phyloP scores from a whole-genome alignment of 2,888 invertebrate genomes.

The Agonopterix alstromeriana region DNA sequence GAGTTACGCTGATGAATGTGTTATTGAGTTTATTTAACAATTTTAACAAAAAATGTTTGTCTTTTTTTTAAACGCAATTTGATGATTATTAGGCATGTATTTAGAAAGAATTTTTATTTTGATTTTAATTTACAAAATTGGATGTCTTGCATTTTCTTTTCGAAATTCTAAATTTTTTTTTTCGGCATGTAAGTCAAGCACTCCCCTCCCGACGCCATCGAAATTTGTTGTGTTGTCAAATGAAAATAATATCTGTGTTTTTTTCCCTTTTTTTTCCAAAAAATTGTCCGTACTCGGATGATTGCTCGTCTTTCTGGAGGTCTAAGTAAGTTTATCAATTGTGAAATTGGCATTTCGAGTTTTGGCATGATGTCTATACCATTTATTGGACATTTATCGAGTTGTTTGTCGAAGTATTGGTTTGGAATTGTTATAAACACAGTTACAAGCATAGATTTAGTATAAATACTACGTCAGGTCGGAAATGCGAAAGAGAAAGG shows the following conservation, averaged over 20 bases:
- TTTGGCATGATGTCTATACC: slow-evolving; percentile 15
- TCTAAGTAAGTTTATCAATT: slow-evolving; percentile 60
- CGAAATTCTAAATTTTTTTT: slow-evolving; percentile 16
- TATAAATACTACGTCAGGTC: too few species aligned
- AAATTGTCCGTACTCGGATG: slow-evolving; percentile 73
- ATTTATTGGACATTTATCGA: too few species aligned
- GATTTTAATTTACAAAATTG: slow-evolving; percentile 20
- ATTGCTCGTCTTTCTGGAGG: slow-evolving; percentile 70
- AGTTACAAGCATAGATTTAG: too few species aligned
- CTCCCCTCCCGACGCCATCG: background rate
- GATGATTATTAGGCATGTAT: slow-evolving; percentile 27
- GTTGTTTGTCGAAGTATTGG: too few species aligned
- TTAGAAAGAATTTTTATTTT: slow-evolving; percentile 23
- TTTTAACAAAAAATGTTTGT: slow-evolving; percentile 8
- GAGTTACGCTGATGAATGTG: slow-evolving; percentile 7
- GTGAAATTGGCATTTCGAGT: background rate
- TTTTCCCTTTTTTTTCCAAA: slow-evolving; percentile 42
- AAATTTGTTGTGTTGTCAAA: slow-evolving; percentile 22
- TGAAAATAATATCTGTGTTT: slow-evolving; percentile 23
- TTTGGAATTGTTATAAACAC: too few species aligned
- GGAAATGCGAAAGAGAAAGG: too few species aligned
- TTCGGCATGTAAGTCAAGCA: background rate
- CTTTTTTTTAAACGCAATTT: slow-evolving; percentile 15
- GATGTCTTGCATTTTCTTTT: slow-evolving; percentile 18
- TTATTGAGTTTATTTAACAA: slow-evolving; percentile 4